Conservation (phyloP, 2,113 vertebrate genomes). For the Calonectris borealis region DNA sequence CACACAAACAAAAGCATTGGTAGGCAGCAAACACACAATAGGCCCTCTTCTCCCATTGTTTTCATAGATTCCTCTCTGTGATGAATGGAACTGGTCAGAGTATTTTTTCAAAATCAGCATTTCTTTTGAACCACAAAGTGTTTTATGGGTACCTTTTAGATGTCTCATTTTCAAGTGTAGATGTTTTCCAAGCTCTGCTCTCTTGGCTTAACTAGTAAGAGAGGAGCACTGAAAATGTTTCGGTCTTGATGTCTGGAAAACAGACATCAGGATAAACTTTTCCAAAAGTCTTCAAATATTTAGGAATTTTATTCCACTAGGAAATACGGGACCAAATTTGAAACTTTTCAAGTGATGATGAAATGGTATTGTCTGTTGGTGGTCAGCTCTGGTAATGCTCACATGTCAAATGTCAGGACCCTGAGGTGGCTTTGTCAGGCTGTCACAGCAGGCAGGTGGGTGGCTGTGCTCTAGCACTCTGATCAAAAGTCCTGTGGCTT, state of each 20-base stretch:
- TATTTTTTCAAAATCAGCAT: not conserved
- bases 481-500: not conserved
- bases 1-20: not conserved
- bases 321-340: not conserved
- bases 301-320: not conserved
- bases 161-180: not conserved
- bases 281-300: not conserved
- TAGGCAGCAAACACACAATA: not conserved
- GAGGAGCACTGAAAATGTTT: not conserved
- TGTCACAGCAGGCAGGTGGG: not conserved
- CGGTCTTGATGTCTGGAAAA: not conserved
- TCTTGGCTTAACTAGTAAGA: not conserved
- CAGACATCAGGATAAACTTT: not conserved
- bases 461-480: not conserved
- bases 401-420: accelerated
- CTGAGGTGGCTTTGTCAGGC: not conserved
- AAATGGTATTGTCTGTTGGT: not conserved
- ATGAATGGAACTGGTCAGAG: not conserved
- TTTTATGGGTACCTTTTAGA: not conserved
- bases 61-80: not conserved
- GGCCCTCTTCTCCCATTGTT: not conserved
- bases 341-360: not conserved
- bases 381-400: not conserved
- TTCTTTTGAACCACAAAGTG: not conserved
- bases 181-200: not conserved